Evolutionary conservation across 2,113 vertebrate genomes (phyloP).

Genomic region (Xyliphius kryptos): DNA sequence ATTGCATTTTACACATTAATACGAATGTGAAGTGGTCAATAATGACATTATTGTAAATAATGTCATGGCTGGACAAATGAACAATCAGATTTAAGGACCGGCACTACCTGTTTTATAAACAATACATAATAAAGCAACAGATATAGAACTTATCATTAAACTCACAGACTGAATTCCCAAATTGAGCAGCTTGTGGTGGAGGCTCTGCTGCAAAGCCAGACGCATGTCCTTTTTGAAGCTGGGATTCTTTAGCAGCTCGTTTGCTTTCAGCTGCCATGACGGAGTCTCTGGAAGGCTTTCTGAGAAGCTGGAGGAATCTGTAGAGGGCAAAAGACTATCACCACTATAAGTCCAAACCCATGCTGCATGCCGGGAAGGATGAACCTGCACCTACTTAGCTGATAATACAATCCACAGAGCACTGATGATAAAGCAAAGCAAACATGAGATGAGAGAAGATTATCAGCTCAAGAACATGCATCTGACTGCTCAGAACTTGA

Average conservation of each 20-base stretch:
- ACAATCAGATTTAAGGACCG: too few species aligned
- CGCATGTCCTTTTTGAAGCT: constrained; percentile 71
- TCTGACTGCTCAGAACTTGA: constrained; percentile 14
- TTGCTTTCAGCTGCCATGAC: constrained; percentile 45
- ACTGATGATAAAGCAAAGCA: not conserved
- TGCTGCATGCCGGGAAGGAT: not conserved
- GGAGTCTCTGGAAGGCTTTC: constrained; percentile 45
- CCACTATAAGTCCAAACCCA: not conserved
- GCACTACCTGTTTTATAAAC: not conserved
- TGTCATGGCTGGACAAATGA: too few species aligned
- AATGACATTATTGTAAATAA: too few species aligned
- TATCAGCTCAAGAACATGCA: too few species aligned
- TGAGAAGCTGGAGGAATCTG: constrained; percentile 60
- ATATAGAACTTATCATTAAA: too few species aligned
- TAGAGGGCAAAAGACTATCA: not conserved
- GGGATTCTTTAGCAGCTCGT: constrained; percentile 64
- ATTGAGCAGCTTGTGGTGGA: constrained; percentile 71
- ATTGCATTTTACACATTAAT: too few species aligned
- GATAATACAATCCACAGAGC: constrained; percentile 3
- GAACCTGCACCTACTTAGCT: not conserved
- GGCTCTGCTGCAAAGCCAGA: constrained; percentile 66
- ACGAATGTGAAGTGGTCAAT: too few species aligned
- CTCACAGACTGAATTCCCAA: constrained; percentile 77
- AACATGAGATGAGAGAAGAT: not conserved
- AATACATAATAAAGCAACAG: not conserved